Base-by-base conservation (phyloP, 2,113 vertebrate species). In the Cathartes aura region DNA sequence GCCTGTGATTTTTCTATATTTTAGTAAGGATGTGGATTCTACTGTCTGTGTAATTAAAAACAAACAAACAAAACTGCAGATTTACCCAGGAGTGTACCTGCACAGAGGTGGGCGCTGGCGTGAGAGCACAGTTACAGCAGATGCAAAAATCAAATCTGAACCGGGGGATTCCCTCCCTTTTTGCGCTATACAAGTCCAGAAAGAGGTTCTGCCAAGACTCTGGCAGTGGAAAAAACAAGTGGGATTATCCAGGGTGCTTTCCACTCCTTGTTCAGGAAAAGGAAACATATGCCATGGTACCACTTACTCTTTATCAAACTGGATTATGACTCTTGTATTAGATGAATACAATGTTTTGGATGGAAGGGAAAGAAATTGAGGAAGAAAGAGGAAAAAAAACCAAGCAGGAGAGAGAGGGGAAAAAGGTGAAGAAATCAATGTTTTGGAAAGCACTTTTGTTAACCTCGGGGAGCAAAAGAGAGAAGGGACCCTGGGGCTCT, bases 41-140 rank as follows among this genome's bases (percentile, higher is more conserved):
- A 97, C 74, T 91, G 40, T 95, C 86, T 96, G 60, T 89, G 66
- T 89, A 96, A 97, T 90, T 87, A 97, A 98, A 97, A 97, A n/a
- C 79, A 90, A 98, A 95, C 53, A 94, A 94, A 95, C 8, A 90
- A 95, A 94, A 68, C 83, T 89, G 70, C 89, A 94, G 87, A 92
- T 97, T 97, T 93, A 96, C 56, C 64, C 47, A 55, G 73, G 36
- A 93, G 75, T n/a, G 47, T 79, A 87, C 68, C 78, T 97, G 68
- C 89, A 95, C 6, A 6, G 81, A 88, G n/a, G 34, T 75, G 58
- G 63, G 58, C n/a, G 12, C 52, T 89, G 47, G 34, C 76, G 24
- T 81, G 79, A 92, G 30, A 58, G 38, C 52, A 92, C 9, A 29
- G 40, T 76, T 93, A 93, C 13, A 92, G 87, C 21, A 93, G 71